phyloP scores from a whole-genome alignment of 2,797 vertebrate genomes.

The Mallotus villosus region DNA sequence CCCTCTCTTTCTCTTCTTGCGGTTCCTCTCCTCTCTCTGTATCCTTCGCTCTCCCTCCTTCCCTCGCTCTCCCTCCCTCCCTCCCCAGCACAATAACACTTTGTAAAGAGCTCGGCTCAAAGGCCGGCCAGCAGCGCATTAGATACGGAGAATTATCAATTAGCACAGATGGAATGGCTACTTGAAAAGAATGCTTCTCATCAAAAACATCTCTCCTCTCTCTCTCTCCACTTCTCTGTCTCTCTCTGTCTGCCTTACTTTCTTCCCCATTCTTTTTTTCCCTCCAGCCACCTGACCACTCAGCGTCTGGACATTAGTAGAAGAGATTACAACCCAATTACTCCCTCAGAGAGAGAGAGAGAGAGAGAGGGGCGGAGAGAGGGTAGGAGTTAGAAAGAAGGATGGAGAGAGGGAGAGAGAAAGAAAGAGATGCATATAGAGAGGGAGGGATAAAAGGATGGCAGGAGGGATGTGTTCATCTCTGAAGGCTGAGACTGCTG shows the following conservation, averaged over 20 bases:
- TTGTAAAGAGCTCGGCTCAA: slow-evolving; percentile 58
- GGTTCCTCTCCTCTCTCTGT: not conserved
- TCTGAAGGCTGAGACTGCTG: too few species aligned
- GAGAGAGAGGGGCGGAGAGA: slow-evolving; percentile 6
- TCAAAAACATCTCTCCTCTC: slow-evolving; percentile 49
- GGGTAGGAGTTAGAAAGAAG: not conserved
- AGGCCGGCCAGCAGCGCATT: slow-evolving; percentile 63
- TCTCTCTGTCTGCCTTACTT: slow-evolving; percentile 22
- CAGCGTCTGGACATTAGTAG: not conserved
- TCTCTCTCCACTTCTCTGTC: slow-evolving; percentile 42
- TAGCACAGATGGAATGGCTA: slow-evolving; percentile 73
- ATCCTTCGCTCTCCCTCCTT: not conserved
- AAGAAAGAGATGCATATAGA: not conserved
- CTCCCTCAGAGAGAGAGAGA: not conserved
- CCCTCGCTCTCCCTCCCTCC: not conserved
- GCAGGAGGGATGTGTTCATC: not conserved
- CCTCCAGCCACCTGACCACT: slow-evolving; percentile 33
- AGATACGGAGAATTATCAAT: slow-evolving; percentile 74
- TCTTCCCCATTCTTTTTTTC: slow-evolving; percentile 13
- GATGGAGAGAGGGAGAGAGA: not conserved
- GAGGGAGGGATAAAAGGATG: slow-evolving; percentile 31
- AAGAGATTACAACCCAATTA: slow-evolving; percentile 23
- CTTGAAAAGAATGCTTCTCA: slow-evolving; percentile 68
- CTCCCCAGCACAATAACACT: slow-evolving; percentile 49
- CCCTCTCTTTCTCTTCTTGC: slow-evolving; percentile 22